Base-by-base conservation (phyloP, 35 echinoderm and acorn worm species). In the Holothuria glaberrima region DNA sequence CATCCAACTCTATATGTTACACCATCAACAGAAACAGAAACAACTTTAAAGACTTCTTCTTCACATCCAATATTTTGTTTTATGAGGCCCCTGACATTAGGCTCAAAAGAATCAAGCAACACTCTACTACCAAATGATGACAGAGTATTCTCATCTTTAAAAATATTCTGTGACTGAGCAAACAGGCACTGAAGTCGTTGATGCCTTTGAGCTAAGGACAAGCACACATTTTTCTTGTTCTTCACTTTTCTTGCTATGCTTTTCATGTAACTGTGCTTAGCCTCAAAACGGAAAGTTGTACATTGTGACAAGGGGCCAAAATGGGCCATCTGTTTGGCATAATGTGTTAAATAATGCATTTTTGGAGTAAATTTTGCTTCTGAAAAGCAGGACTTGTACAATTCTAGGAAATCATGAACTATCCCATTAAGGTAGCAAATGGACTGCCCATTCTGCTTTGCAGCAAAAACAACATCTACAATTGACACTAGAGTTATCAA, bases 391-490 rank as follows among this genome's bases (percentile, higher is more conserved):
- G n/a, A 68, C 65, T 68, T 14, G 24, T 68, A 68, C 65, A 68
- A 68, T 12, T 68, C 65, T 26, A 68, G 65, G n/a, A 68, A 68
- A 68, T 68, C n/a, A 24, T 68, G 65, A 68, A 69, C 66, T 69
- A 69, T 17, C 14, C 66, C 66, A 69, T 26, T 17, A 69, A 14
- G 66, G 24, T 31, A 69, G 27, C 9, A 69, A 25, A 69, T 69
- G 25, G 66, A 69, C 24, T 69, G 66, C 66, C 66, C 66, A 69
- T 25, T 69, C 32, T 69, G 21, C 66, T 25, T 69, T 69, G 66
- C 66, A 69, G 66, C 66, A 69, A 68, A 68, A 68, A 24, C 5
- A 68, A 68, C 65, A 68, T 68, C 65, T 1, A 68, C 13, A 20
- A 68, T 25, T 14, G 65, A 68, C 30, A 29, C 65, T 25, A 68